A percentile compares a stretch with the other conserved stretches of the same genome.
phyloP scores from a whole-genome alignment of 2,888 invertebrate genomes.

The Limnephilus marmoratus region DNA sequence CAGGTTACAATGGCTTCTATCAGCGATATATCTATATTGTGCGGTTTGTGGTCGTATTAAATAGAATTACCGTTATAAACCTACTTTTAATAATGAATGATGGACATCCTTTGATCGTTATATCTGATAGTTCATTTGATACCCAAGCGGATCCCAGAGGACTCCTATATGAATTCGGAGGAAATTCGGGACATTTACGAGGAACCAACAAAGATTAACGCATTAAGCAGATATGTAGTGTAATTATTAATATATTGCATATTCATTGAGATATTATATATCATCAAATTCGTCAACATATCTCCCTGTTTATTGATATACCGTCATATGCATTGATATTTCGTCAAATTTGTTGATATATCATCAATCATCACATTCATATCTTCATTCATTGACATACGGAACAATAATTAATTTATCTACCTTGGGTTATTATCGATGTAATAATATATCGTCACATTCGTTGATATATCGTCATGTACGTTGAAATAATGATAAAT shows the following conservation, averaged over 20 bases:
- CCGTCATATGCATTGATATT: background rate
- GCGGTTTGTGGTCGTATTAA: background rate
- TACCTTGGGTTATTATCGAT: too few relatives aligned
- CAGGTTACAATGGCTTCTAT: too few relatives aligned
- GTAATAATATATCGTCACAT: too few relatives aligned
- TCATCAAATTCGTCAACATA: background rate
- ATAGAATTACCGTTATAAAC: background rate
- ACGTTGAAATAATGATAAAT: too few relatives aligned
- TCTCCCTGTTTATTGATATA: background rate
- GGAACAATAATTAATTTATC: too few relatives aligned
- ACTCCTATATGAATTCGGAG: background rate
- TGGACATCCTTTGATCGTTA: background rate
- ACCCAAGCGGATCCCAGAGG: background rate
- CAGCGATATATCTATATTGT: background rate
- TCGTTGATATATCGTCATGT: too few relatives aligned
- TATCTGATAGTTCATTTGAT: background rate
- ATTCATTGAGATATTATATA: background rate
- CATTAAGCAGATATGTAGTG: background rate
- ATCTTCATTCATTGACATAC: too few relatives aligned
- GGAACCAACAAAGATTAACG: background rate
- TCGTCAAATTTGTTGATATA: background rate
- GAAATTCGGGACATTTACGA: too few relatives aligned
- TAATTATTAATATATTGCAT: too few relatives aligned
- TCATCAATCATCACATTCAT: too few relatives aligned
- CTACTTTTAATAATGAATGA: background rate